Base-by-base conservation (phyloP, 2,113 vertebrate species). In the Erinaceus europaeus region DNA sequence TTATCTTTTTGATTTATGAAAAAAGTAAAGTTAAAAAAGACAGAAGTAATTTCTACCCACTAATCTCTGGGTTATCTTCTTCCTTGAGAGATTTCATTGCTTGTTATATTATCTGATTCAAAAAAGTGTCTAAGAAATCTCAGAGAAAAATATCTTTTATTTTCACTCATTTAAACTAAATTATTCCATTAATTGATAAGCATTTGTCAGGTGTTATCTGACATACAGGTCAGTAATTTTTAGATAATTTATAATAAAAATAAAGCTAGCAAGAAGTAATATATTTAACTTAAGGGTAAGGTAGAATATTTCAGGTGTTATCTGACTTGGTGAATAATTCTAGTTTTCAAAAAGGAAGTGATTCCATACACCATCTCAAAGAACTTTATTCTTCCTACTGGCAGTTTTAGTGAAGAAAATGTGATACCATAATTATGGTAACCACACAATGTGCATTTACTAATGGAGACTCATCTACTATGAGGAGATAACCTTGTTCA, bases 341-440 rank as follows among this genome's bases (percentile, higher is more conserved):
- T 57, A 52, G 64, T 80, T 84, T 65, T 90, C 57, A 10, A 11
- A 73, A 72, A 71, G 92, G 27, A 88, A 80, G 76, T 11, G 34
- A 73, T 6, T 86, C 32, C 44, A 82, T 27, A 85, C 0, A 65
- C 23, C 18, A 90, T 59, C 52, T 92, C n/a, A 52, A 90, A 85
- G 78, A 90, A 86, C 53, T 53, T 88, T 88, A 36, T 50, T 89
- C n/a, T 71, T 48, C 88, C 84, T 90, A 67, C 48, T 50, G 84
- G 93, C 95, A 80, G 64, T 89, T 84, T 90, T 52, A 74, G 84
- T 91, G 89, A 59, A 86, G 53, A 93, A 95, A 93, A 92, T 62
- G 73, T 74, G 62, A 90, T 64, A 55, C 55, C 36, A 4, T 86
- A 88, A 94, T 92, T 90, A 93, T 53, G 15, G 73, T 64, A 88